Evolutionary conservation across 2,888 invertebrate genomes (phyloP).

Genomic region (Andrena dorsata): DNA sequence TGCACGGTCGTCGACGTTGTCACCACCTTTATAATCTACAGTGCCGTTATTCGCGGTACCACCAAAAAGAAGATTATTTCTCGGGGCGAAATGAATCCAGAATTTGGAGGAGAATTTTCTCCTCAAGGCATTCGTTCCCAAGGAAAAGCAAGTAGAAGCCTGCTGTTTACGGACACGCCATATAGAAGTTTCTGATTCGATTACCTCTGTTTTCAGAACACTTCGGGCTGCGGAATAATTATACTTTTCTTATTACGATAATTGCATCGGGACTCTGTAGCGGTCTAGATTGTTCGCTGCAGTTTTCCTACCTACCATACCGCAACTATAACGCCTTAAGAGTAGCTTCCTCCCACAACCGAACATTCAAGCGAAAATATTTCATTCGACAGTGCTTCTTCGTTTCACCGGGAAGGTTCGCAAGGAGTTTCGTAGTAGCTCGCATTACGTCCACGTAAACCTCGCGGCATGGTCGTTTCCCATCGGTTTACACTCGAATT

Average conservation of each 20-base stretch:
- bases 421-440: too few relatives aligned
- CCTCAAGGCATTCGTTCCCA: background rate
- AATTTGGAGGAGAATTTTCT: background rate
- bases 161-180: background rate
- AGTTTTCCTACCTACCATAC: too few relatives aligned
- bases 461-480: constrained; percentile 50
- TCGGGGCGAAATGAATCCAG: constrained; percentile 1
- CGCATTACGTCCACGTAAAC: background rate
- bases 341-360: background rate
- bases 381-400: background rate
- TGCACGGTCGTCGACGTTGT: constrained; percentile 4
- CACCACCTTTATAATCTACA: background rate
- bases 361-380: background rate
- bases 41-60: constrained; percentile 17
- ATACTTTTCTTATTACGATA: too few relatives aligned
- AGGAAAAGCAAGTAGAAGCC: background rate
- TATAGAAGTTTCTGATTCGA: background rate
- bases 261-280: too few relatives aligned
- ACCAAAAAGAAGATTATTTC: background rate
- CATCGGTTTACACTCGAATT: constrained; percentile 58
- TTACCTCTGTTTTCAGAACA: background rate
- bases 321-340: too few relatives aligned
- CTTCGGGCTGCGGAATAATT: too few relatives aligned
- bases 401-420: background rate
- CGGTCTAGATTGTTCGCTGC: too few relatives aligned